Conservation (phyloP, 2,113 vertebrate genomes). For the Chitala chitala region DNA sequence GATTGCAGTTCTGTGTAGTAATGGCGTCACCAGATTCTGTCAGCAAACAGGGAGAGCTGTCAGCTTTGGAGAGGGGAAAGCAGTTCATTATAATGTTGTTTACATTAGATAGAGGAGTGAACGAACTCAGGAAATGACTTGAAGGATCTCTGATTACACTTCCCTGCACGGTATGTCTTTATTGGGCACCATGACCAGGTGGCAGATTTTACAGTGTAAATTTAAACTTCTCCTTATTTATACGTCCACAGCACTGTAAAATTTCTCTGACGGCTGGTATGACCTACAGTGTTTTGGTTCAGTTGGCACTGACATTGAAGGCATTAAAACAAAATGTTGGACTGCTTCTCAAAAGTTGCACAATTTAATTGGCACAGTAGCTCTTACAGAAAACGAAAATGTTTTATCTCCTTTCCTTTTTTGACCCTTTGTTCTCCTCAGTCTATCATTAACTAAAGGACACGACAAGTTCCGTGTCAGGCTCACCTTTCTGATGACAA, state of each 20-base stretch:
- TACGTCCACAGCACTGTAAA: constrained; percentile 37
- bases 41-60: constrained; percentile 33
- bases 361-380: too few species aligned
- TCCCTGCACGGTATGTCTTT: constrained; percentile 57
- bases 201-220: constrained; percentile 6
- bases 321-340: background rate
- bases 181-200: constrained; percentile 44
- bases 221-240: constrained; percentile 28
- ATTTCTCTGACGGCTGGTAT: constrained; percentile 4
- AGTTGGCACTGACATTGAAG: background rate
- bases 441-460: too few species aligned
- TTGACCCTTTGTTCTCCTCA: too few species aligned
- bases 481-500: too few species aligned
- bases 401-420: too few species aligned
- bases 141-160: constrained; percentile 72
- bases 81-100: constrained; percentile 81
- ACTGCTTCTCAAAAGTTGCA: too few species aligned
- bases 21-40: constrained; percentile 33
- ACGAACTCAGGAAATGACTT: constrained; percentile 77
- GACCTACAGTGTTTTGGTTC: background rate
- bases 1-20: constrained; percentile 29
- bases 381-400: too few species aligned
- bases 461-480: too few species aligned
- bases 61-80: constrained; percentile 32
- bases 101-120: constrained; percentile 75